phyloP scores from a whole-genome alignment of 2,113 vertebrate species.

The Atlantisia rogersi region DNA sequence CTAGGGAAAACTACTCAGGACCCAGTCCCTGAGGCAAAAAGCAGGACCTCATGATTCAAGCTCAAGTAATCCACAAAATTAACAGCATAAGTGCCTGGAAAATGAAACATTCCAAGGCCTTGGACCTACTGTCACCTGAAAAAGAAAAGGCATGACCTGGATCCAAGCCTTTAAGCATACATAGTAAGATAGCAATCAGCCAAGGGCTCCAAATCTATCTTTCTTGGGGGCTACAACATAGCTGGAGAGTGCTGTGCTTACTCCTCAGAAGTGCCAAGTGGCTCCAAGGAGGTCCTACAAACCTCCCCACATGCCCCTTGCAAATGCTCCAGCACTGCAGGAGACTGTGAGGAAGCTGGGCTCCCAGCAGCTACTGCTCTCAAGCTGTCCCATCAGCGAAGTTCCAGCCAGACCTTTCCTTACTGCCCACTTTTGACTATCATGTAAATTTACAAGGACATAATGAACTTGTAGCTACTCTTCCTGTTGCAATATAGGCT shows the following conservation, averaged over 20 bases:
- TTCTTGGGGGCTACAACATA: background rate
- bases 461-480: too few species aligned
- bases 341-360: background rate
- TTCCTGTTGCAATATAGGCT: too few species aligned
- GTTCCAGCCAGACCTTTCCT: background rate
- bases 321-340: background rate
- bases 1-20: constrained; percentile 67
- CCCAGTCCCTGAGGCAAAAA: constrained; percentile 66
- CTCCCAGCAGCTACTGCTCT: background rate
- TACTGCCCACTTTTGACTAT: background rate
- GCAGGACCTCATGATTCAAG: constrained; percentile 24
- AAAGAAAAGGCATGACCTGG: constrained; percentile 2
- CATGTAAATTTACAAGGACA: background rate
- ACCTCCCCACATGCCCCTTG: background rate
- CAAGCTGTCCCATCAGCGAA: background rate
- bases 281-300: background rate
- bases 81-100: background rate
- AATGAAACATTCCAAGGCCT: background rate
- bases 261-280: background rate
- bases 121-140: background rate
- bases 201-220: background rate
- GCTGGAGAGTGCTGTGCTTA: background rate
- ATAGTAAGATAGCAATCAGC: background rate
- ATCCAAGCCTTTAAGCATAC: background rate
- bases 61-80: constrained; percentile 27